Conservation (phyloP, 1,140 invertebrate genomes). For the Ceratitis capitata region DNA sequence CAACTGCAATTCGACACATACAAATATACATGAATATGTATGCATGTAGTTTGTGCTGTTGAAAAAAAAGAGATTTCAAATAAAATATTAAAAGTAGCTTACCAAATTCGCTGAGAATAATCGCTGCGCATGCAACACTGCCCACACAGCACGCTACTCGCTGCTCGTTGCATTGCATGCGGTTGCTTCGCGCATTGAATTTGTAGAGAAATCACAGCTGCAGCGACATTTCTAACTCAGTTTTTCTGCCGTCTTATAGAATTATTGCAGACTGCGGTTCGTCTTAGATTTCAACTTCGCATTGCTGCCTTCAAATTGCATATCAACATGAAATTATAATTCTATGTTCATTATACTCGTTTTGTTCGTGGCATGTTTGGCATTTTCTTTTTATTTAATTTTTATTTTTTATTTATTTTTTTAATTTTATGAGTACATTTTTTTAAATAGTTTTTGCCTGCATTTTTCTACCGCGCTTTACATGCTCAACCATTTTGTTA, state of each 20-base stretch:
- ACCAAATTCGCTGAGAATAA: background rate
- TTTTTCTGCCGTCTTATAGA: background rate
- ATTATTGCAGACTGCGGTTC: background rate
- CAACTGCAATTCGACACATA: background rate
- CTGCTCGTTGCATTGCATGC: background rate
- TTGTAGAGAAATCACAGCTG: background rate
- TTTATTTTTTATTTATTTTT: background rate
- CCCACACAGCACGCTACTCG: background rate
- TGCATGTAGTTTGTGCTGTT: too few relatives aligned
- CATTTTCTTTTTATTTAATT: background rate
- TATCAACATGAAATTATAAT: background rate
- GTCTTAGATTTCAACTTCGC: background rate
- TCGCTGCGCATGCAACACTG: conserved; percentile 27
- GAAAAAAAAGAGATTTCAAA: background rate
- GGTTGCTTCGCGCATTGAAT: background rate
- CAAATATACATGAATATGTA: too few relatives aligned
- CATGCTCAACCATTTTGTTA: background rate
- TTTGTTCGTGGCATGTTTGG: background rate
- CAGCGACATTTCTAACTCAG: background rate
- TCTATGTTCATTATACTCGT: background rate
- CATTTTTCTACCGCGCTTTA: background rate
- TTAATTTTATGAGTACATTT: background rate
- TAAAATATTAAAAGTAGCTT: background rate
- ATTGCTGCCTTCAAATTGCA: background rate
- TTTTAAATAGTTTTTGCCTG: background rate